Conservation (phyloP, 2,888 invertebrate genomes). For the Athalia rosae region DNA sequence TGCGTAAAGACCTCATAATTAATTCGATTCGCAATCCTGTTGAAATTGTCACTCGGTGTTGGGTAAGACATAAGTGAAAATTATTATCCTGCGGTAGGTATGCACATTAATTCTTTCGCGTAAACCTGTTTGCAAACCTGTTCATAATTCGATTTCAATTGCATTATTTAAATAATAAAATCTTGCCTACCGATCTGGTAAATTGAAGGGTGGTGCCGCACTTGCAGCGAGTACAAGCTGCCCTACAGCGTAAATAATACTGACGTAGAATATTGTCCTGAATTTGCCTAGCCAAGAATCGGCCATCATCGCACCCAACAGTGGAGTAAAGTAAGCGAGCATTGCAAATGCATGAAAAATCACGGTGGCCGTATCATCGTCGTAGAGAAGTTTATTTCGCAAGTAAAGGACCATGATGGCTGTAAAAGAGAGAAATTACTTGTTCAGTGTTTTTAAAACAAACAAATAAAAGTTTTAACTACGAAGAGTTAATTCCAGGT, state of each 20-base stretch:
- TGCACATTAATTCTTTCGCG: too few relatives aligned
- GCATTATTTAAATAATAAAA: not conserved
- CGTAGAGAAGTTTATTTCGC: conserved; percentile 83
- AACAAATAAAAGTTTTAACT: too few relatives aligned
- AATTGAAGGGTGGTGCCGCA: conserved; percentile 78
- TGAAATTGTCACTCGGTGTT: too few relatives aligned
- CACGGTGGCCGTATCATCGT: conserved; percentile 85
- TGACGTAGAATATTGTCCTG: conserved; percentile 91
- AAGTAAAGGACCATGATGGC: conserved; percentile 96
- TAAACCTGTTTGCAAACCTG: too few relatives aligned
- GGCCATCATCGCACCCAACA: conserved; percentile 94
- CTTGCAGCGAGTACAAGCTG: conserved; percentile 84
- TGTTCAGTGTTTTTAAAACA: too few relatives aligned
- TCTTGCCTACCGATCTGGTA: conserved; percentile 77
- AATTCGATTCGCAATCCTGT: too few relatives aligned
- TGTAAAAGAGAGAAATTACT: conserved; percentile 72
- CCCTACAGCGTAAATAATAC: conserved; percentile 90
- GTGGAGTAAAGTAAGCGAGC: conserved; percentile 92
- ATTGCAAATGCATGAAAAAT: conserved; percentile 93
- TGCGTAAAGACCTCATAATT: too few relatives aligned
- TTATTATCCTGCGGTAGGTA: too few relatives aligned
- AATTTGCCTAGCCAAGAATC: conserved; percentile 95
- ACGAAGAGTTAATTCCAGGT: not conserved
- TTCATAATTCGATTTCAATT: too few relatives aligned
- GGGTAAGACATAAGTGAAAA: too few relatives aligned